Evolutionary conservation across 1,140 invertebrate genomes (phyloP).

Genomic region (Periplaneta americana): DNA sequence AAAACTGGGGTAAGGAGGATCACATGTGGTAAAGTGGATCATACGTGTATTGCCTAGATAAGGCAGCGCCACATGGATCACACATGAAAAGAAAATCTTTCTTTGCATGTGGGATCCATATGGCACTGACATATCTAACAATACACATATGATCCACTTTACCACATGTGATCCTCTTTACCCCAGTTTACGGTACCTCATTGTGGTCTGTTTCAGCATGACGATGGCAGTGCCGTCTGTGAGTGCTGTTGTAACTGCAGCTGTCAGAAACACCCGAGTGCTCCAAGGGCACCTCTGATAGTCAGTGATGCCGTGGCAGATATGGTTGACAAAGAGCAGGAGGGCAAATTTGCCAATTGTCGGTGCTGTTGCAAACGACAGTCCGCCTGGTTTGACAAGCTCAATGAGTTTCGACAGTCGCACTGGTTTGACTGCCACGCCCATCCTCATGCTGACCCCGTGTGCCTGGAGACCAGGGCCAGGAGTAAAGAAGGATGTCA

Average conservation of each 20-base stretch:
- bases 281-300: background rate
- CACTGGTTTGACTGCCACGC: constrained; percentile 6
- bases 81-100: too few relatives aligned
- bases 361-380: background rate
- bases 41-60: too few relatives aligned
- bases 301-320: background rate
- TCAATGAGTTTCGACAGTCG: background rate
- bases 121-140: too few relatives aligned
- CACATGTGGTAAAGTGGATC: too few relatives aligned
- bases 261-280: background rate
- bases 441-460: background rate
- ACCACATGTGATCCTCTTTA: too few relatives aligned
- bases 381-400: background rate
- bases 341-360: background rate
- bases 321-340: background rate
- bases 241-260: background rate
- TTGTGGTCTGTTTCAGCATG: background rate
- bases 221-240: background rate
- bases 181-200: too few relatives aligned
- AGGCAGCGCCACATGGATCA: too few relatives aligned
- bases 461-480: too few relatives aligned
- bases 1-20: too few relatives aligned
- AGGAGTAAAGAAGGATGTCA: too few relatives aligned
- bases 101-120: too few relatives aligned
- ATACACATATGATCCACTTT: too few relatives aligned